Evolutionary conservation across 2,888 invertebrate species (phyloP), one percentile per base, ranked within the genome.

Genomic region (Epicampocera succincta): DNA sequence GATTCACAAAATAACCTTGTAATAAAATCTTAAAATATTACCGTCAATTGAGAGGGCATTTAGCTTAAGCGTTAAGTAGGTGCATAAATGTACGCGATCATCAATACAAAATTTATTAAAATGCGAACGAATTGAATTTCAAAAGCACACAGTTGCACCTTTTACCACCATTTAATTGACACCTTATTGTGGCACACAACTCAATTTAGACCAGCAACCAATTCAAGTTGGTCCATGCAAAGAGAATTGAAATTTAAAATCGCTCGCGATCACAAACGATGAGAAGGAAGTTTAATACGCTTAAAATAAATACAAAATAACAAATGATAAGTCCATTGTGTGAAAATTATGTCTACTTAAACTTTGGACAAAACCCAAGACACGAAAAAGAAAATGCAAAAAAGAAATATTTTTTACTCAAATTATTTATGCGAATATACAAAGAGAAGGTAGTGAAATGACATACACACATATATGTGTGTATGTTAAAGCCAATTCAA

Each of bases 131-230:
- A 71, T 50, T 50, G 38, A 46, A 40, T 60, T 75, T 38, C 50
- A 58, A 58, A 66, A 50, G 60, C 56, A 74, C 72, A 60, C 71
- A 73, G 76, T 80, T 80, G 63, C 84, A 87, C 87, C 87, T 88
- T 88, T 87, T 87, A 86, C 87, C 86, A 86, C 85, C 85, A 85
- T 86, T 89, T 89, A 89, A 88, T 89, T 88, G 89, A 88, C 89
- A 89, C 87, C 86, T 87, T 87, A 86, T 88, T 87, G 86, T 80
- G 48, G 56, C 54, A 69, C 48, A 61, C 61, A 76, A 42, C 46
- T 12, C 46, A 46, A n/a, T 48, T 15, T 15, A 15, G 6, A 40
- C 38, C n/a, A 52, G 33, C 13, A 11, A 42, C 44, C 13, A 11
- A 42, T 12, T 29, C 3, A 11, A 33, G 21, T 29, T 56, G 17